These are phyloP conservation scores for Bombus turneri DNA, from an alignment of 1,140 invertebrate species.

Conservation along the genomic window DNA sequence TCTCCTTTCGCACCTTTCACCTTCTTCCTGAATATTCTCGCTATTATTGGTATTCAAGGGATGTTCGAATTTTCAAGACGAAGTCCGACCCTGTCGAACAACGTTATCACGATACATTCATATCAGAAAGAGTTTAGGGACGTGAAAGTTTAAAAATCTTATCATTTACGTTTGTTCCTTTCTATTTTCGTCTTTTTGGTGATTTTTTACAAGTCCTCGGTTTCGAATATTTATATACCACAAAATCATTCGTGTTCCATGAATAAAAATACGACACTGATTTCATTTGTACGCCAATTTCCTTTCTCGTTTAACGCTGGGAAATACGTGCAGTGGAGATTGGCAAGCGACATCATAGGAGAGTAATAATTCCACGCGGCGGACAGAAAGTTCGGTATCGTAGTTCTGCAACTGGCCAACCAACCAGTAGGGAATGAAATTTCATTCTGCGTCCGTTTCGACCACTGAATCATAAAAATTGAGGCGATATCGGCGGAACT, in stretches of 20 bases:
- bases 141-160: no score
- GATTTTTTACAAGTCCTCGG: no score
- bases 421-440: background rate
- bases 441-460: conserved; percentile 1
- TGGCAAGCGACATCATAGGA: background rate
- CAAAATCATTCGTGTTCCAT: accelerated
- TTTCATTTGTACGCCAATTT: background rate
- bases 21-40: accelerated
- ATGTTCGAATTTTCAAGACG: no score
- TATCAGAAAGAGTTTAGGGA: no score
- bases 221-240: background rate
- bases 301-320: background rate
- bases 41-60: background rate
- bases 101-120: no score
- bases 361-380: background rate
- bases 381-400: background rate
- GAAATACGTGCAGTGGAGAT: background rate
- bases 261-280: background rate
- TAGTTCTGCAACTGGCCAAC: background rate
- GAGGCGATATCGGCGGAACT: background rate
- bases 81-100: no score
- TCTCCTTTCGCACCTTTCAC: no score
- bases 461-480: conserved; percentile 6
- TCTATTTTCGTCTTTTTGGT: no score
- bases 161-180: no score